These are phyloP conservation scores for Tenthredo amoena DNA, from an alignment of 2,888 invertebrate species.

Conservation along the genomic window DNA sequence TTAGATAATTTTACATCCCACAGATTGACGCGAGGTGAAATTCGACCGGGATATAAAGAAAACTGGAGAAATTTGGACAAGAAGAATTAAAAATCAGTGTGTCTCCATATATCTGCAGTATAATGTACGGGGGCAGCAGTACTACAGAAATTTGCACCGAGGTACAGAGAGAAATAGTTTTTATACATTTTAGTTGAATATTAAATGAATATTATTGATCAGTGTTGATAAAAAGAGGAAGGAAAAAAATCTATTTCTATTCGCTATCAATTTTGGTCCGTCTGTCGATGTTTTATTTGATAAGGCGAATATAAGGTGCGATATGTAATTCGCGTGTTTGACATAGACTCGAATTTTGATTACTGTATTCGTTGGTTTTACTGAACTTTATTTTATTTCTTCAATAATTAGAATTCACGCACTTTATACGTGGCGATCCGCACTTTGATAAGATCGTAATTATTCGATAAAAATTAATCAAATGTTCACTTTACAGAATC, in stretches of 20 bases:
- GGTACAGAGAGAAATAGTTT: background rate
- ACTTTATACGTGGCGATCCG: background rate
- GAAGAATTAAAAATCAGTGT: background rate
- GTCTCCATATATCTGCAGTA: background rate
- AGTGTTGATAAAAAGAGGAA: background rate
- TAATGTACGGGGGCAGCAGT: background rate
- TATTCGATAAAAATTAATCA: background rate
- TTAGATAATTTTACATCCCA: background rate
- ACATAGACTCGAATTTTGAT: background rate
- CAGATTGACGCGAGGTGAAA: background rate
- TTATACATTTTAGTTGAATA: background rate
- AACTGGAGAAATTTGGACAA: background rate
- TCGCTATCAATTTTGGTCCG: background rate
- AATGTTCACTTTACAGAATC: background rate
- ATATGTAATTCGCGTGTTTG: background rate
- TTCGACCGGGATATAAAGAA: background rate
- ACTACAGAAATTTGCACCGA: background rate
- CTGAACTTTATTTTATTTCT: background rate
- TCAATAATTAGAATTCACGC: background rate
- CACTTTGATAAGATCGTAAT: background rate
- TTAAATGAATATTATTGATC: background rate
- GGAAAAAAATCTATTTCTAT: background rate
- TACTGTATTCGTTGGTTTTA: background rate
- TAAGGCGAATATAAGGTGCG: background rate
- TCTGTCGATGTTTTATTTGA: background rate